Percentiles rank a stretch among this genome's conserved stretches.
Evolutionary conservation across 1,140 invertebrate genomes (phyloP).

Genomic region (Nomia melanderi): DNA sequence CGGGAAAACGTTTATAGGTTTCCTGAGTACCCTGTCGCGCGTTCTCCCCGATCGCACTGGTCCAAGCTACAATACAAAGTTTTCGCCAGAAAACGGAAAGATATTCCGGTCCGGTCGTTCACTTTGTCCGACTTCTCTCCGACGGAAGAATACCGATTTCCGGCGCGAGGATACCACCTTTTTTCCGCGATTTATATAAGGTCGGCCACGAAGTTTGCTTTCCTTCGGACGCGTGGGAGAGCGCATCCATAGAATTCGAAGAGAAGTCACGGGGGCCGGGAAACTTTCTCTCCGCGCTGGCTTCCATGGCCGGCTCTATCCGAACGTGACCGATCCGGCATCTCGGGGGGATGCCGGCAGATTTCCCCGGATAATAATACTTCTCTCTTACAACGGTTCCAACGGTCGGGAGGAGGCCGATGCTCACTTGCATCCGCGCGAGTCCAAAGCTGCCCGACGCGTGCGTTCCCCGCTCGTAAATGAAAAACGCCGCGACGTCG

Average conservation of each 20-base stretch:
- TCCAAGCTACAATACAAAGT: conserved; percentile 10
- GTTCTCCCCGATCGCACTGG: neutral
- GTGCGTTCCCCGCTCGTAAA: conserved; percentile 66
- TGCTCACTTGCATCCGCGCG: conserved; percentile 57
- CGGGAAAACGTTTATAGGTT: neutral
- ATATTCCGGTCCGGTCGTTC: conserved; percentile 45
- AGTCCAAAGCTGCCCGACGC: conserved; percentile 44
- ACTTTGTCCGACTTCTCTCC: conserved; percentile 46
- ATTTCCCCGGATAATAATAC: conserved; percentile 81
- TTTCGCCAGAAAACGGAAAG: conserved; percentile 16
- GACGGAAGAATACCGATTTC: conserved; percentile 40
- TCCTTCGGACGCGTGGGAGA: conserved; percentile 54
- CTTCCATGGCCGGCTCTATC: conserved; percentile 67
- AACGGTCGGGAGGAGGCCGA: conserved; percentile 48
- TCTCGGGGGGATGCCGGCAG: conserved; percentile 76
- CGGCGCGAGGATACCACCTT: conserved; percentile 5
- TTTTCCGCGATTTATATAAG: conserved; percentile 46
- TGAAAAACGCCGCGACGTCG: conserved; percentile 69
- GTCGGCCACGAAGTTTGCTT: conserved; percentile 56
- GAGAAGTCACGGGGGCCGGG: conserved; percentile 56
- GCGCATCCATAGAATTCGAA: conserved; percentile 37
- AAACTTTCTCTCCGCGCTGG: conserved; percentile 73
- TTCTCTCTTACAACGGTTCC: conserved; percentile 75
- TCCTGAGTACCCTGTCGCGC: conserved; percentile 3
- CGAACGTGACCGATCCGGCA: conserved; percentile 79